Percentiles rank a stretch among this genome's conserved stretches.
These are phyloP conservation scores for Drosophila barbarae DNA, from an alignment of 2,888 invertebrate species.

Conservation along the genomic window DNA sequence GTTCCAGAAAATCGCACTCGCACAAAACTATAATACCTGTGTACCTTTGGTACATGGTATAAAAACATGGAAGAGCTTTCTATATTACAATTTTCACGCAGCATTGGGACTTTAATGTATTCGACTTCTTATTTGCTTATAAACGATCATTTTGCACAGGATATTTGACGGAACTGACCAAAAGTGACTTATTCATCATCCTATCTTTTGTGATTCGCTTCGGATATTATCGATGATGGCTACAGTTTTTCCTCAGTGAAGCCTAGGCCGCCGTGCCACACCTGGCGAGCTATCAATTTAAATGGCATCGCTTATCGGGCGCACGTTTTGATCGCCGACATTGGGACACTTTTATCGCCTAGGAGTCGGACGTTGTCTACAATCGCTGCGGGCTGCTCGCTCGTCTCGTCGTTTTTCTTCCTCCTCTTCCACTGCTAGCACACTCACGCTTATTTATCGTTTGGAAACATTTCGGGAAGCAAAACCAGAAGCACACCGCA, in stretches of 20 bases:
- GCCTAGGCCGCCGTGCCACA: constrained; percentile 33
- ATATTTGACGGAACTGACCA: background rate
- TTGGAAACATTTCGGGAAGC: constrained; percentile 64
- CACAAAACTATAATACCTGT: too few species aligned
- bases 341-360: constrained; percentile 61
- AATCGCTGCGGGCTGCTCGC: constrained; percentile 31
- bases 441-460: constrained; percentile 62
- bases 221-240: background rate
- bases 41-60: too few species aligned
- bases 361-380: constrained; percentile 28
- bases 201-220: too few species aligned
- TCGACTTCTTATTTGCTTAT: background rate
- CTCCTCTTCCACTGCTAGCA: constrained; percentile 4
- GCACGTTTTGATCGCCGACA: constrained; percentile 72
- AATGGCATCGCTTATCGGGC: constrained; percentile 70
- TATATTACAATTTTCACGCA: too few species aligned
- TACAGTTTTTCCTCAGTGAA: constrained; percentile 4
- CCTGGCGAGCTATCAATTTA: constrained; percentile 72
- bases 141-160: background rate
- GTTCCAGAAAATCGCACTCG: too few species aligned
- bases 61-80: too few species aligned
- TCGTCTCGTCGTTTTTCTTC: constrained; percentile 1
- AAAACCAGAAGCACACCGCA: constrained; percentile 26
- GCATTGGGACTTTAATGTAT: background rate
- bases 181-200: background rate